Evolutionary conservation across 2,888 invertebrate species (phyloP), one percentile per base, ranked within the genome.

Genomic region (Tiphia femorata): DNA sequence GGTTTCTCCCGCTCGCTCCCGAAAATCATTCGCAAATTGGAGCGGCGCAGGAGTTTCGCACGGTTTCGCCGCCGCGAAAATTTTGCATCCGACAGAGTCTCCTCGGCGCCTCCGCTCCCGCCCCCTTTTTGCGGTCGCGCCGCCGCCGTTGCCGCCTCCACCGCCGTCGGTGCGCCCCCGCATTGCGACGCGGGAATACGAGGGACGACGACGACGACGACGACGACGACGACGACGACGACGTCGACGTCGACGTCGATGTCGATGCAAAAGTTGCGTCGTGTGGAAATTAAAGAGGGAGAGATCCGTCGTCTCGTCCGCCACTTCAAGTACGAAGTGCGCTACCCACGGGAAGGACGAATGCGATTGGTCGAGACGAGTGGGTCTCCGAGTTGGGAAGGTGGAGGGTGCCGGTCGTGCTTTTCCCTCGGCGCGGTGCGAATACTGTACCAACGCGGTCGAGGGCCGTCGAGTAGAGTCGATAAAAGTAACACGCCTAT

Each of bases 241-340:
- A 6, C 5, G 25, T 25, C 25, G 8, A 6, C 25, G 25, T 25
- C 25, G 8, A 17, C 37, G 37, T 3, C 19, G 19, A 19, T 20
- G 20, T 20, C 46, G 46, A 35, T 33, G 30, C 30, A n/a, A 58
- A 60, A 68, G 63, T 57, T 61, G 58, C 58, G 52, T 55, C 64
- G 58, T 58, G 64, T 56, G 60, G 62, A 70, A 69, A 66, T 70
- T 67, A 66, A 66, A 66, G 66, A 62, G 60, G 54, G 55, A 69
- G 60, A 62, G 50, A 70, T 70, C 62, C 57, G 62, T n/a, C n/a
- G n/a, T 70, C 64, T 66, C 65, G 65, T 67, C 59, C 62, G 64
- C 60, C 62, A 64, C 60, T 70, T 64, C 48, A 64, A 70, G 62
- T 60, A 62, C 56, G 49, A 57, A 47, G 61, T 47, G 58, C 50